Percentiles rank a stretch among this genome's conserved stretches.
Evolutionary conservation across 2,113 vertebrate genomes (phyloP).

Genomic region (Ammodramus savannarum): DNA sequence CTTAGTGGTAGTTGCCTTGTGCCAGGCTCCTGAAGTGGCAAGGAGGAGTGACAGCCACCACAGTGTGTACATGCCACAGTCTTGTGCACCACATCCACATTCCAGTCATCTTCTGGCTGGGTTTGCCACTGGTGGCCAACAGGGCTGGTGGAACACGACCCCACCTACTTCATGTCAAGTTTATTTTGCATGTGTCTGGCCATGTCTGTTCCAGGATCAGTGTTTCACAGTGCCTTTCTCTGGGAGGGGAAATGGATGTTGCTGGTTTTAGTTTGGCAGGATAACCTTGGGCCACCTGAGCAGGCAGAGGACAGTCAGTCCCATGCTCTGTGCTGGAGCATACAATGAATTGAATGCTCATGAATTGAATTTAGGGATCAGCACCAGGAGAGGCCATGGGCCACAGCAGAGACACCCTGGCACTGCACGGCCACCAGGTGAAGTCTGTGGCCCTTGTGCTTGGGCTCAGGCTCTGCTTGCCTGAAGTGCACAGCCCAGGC

Average conservation of each 20-base stretch:
- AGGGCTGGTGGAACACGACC: neutral
- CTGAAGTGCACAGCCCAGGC: neutral
- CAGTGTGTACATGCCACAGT: neutral
- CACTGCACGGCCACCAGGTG: neutral
- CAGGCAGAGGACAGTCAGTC: neutral
- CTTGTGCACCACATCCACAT: neutral
- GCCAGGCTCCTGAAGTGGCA: conserved; percentile 37
- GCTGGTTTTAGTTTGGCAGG: neutral
- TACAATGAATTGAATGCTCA: neutral
- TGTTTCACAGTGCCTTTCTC: neutral
- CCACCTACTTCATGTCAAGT: neutral
- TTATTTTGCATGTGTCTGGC: neutral
- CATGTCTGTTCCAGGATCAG: neutral
- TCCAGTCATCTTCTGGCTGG: neutral
- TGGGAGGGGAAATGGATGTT: neutral
- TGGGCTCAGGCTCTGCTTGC: neutral
- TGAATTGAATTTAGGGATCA: neutral
- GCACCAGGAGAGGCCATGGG: neutral
- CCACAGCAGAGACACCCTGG: neutral
- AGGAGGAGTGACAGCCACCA: neutral
- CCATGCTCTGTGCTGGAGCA: neutral
- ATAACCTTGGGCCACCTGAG: neutral
- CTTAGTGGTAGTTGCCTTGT: neutral
- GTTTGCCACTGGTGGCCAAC: neutral
- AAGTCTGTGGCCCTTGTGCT: neutral